phyloP scores from a whole-genome alignment of 2,888 invertebrate species.

The Lithophane leautieri region DNA sequence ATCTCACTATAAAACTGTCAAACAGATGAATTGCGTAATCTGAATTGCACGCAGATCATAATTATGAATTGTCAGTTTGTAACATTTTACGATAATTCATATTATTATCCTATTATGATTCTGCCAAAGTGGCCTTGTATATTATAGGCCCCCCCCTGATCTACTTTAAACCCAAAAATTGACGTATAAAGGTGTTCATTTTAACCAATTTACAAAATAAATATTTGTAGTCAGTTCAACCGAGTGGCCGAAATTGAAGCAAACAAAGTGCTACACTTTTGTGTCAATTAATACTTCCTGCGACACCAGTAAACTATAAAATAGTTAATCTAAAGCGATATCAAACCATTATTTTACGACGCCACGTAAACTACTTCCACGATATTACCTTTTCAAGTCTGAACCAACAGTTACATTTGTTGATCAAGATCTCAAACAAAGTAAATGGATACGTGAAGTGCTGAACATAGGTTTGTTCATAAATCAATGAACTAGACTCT shows the following conservation, averaged over 20 bases:
- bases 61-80: too few species aligned
- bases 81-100: too few species aligned
- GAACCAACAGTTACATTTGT: conserved; percentile 8
- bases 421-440: conserved; percentile 20
- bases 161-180: too few species aligned
- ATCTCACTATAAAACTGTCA: too few species aligned
- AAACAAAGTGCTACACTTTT: conserved; percentile 8
- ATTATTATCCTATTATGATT: too few species aligned
- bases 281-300: conserved; percentile 10
- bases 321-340: conserved; percentile 23
- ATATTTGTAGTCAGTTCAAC: too few species aligned
- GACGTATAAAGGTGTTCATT: too few species aligned
- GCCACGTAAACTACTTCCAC: conserved; percentile 14
- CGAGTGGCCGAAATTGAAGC: neutral
- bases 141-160: too few species aligned
- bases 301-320: conserved; percentile 21
- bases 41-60: too few species aligned
- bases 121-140: too few species aligned
- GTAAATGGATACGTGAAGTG: conserved; percentile 24
- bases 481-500: neutral
- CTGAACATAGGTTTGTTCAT: neutral
- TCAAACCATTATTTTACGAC: conserved; percentile 27
- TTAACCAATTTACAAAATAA: too few species aligned
- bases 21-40: too few species aligned
- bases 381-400: conserved; percentile 22